Percentiles rank a stretch among this genome's conserved stretches.
phyloP scores from a whole-genome alignment of 2,797 vertebrate species.

The Lepus oiostolus region DNA sequence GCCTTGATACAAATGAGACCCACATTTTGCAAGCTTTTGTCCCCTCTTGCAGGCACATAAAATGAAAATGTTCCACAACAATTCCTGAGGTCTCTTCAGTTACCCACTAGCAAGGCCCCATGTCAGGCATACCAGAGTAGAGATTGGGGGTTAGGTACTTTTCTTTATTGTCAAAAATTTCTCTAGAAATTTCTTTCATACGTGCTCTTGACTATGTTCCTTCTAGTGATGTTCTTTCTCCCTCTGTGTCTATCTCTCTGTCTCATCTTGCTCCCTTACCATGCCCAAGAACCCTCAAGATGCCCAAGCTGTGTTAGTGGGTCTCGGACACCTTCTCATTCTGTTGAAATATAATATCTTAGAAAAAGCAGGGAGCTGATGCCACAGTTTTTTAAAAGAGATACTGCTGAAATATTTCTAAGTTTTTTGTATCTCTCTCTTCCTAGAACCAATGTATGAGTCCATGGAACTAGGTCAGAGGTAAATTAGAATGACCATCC shows the following conservation, averaged over 20 bases:
- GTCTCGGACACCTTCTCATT: not conserved
- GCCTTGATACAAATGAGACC: not conserved
- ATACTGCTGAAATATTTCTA: conserved; percentile 11
- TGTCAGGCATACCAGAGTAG: not conserved
- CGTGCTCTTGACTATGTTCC: not conserved
- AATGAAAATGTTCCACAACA: not conserved
- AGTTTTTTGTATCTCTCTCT: conserved; percentile 1
- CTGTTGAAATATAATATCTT: not conserved
- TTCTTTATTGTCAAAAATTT: not conserved
- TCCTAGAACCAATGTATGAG: not conserved
- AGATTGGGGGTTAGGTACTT: not conserved
- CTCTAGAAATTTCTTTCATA: not conserved
- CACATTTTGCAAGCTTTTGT: not conserved
- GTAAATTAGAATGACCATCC: not conserved
- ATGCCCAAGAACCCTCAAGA: not conserved
- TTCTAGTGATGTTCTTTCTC: not conserved
- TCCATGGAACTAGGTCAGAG: not conserved
- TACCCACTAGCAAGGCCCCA: not conserved
- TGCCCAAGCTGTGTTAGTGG: not conserved
- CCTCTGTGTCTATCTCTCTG: not conserved
- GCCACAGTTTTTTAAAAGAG: not conserved
- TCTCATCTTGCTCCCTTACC: not conserved
- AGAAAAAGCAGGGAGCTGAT: not conserved
- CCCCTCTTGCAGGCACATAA: not conserved
- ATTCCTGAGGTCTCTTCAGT: conserved; percentile 30